Conservation (phyloP, 1,140 invertebrate species). For the Tribolium castaneum region DNA sequence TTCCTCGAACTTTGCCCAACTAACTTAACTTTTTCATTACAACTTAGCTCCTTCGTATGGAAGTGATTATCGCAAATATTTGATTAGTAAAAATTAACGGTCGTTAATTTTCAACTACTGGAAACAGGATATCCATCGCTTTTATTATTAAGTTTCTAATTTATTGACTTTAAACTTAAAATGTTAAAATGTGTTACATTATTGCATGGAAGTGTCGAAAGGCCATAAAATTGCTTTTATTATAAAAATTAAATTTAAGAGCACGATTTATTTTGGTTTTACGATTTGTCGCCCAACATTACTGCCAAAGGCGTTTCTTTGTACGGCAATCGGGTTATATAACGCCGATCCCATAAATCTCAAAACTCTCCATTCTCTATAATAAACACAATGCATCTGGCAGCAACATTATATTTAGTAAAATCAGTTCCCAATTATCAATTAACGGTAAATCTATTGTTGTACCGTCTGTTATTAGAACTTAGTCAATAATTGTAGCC, state of each 20-base stretch:
- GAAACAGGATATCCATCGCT: too few species aligned
- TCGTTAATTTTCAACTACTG: not conserved
- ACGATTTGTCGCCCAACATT: constrained; percentile 46
- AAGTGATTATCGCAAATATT: constrained; percentile 23
- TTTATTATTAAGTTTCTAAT: not conserved
- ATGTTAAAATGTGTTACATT: constrained; percentile 29
- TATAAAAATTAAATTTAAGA: constrained; percentile 52
- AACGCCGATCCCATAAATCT: constrained; percentile 39
- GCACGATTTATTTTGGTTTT: constrained; percentile 50
- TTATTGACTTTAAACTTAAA: not conserved
- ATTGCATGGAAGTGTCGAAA: constrained; percentile 23
- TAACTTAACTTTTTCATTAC: constrained; percentile 29
- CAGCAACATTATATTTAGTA: constrained; percentile 1
- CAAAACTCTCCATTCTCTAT: not conserved
- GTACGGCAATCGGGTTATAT: constrained; percentile 25
- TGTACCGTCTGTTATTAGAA: not conserved
- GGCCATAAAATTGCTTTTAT: constrained; percentile 44
- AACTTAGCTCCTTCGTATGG: not conserved
- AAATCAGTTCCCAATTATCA: constrained; percentile 19
- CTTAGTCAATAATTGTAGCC: not conserved
- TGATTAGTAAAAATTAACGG: constrained; percentile 1
- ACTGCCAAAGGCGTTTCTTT: constrained; percentile 34
- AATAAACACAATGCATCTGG: constrained; percentile 5
- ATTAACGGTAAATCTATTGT: constrained; percentile 23
- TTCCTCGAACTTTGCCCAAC: constrained; percentile 7